Evolutionary conservation across 2,797 vertebrate species (phyloP).

Genomic region (Chelonia mydas): DNA sequence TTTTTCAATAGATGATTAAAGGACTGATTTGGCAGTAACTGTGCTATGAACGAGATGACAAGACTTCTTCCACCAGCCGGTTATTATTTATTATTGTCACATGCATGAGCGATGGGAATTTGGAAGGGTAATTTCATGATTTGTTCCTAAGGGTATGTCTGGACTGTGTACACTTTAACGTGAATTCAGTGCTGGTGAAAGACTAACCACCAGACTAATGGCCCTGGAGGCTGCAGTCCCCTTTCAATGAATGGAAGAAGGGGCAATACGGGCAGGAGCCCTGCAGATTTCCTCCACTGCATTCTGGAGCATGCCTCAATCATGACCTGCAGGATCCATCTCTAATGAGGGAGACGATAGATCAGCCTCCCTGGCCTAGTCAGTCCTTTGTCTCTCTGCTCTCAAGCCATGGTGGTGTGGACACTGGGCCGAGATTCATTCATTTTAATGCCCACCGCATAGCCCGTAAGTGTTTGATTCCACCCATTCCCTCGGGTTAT

Average conservation of each 20-base stretch:
- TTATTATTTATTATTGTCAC: constrained; percentile 52
- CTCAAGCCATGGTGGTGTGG: neutral
- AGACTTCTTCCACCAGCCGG: constrained; percentile 41
- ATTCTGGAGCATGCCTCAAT: no score
- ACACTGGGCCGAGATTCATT: neutral
- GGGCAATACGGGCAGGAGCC: neutral
- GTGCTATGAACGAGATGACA: constrained; percentile 61
- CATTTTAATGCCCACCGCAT: neutral
- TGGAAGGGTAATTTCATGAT: neutral
- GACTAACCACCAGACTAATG: neutral
- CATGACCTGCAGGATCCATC: neutral
- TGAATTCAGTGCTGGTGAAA: constrained; percentile 22
- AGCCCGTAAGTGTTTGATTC: neutral
- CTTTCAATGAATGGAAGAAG: neutral
- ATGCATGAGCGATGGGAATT: constrained; percentile 41
- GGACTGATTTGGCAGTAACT: constrained; percentile 69
- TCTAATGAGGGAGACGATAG: neutral
- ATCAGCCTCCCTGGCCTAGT: neutral
- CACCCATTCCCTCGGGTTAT: neutral
- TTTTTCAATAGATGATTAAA: constrained; percentile 57
- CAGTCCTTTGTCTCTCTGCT: neutral
- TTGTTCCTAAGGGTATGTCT: neutral
- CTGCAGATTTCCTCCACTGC: no score
- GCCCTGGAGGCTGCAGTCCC: neutral
- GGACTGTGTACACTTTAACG: neutral